Evolutionary conservation across 1,140 invertebrate genomes (phyloP).

Genomic region (Wiebesia pumilae): DNA sequence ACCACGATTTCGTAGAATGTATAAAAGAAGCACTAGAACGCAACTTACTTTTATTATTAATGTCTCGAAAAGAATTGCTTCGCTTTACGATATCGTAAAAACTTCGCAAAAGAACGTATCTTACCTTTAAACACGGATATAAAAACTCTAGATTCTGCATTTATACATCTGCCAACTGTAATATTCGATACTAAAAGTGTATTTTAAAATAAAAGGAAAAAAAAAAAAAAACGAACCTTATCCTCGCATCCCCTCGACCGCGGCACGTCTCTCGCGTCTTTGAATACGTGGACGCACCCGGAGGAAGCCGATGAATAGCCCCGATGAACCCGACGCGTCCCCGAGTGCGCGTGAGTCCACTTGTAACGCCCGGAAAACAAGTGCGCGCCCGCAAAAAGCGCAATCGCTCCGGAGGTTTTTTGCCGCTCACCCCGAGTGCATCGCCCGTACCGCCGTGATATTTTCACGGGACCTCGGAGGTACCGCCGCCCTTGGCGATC

Average conservation of each 20-base stretch:
- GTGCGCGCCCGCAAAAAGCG: neutral
- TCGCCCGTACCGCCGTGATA: no score
- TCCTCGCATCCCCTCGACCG: neutral
- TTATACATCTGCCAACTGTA: neutral
- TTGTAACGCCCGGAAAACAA: no score
- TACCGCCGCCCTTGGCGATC: neutral
- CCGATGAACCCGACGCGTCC: neutral
- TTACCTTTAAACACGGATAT: neutral
- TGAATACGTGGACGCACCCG: no score
- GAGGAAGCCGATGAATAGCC: no score
- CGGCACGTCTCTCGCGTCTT: no score
- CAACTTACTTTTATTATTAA: neutral
- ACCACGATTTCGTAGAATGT: neutral
- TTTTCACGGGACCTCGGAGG: neutral
- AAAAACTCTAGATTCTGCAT: conserved; percentile 10
- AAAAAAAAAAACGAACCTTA: no score
- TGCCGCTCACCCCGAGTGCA: neutral
- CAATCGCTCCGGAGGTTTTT: neutral
- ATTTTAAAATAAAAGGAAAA: neutral
- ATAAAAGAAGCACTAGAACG: neutral
- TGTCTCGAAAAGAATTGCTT: neutral
- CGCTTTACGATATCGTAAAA: conserved; percentile 5
- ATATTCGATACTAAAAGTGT: neutral
- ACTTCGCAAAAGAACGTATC: neutral
- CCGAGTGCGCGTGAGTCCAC: neutral